These are phyloP conservation scores for Stomorhina lunata DNA, from an alignment of 2,888 invertebrate genomes.

Conservation along the genomic window DNA sequence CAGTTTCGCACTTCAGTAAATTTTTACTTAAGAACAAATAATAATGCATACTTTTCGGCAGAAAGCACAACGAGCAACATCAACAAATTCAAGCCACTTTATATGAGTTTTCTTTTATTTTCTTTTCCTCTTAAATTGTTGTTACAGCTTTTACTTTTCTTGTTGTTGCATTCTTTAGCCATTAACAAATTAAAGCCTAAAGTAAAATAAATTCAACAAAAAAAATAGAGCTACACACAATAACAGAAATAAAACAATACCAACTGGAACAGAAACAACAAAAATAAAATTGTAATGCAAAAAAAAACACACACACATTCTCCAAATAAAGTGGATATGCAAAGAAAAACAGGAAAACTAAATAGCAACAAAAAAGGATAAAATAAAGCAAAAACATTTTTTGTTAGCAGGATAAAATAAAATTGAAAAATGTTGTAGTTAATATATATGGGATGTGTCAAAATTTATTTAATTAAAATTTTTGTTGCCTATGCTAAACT, in stretches of 20 bases:
- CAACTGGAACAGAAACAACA: no score
- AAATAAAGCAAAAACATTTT: background rate
- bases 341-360: background rate
- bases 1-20: background rate
- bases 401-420: background rate
- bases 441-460: no score
- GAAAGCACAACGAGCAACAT: constrained; percentile 22
- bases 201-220: constrained; percentile 38
- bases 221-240: no score
- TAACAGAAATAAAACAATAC: constrained; percentile 1
- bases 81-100: constrained; percentile 45
- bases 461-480: no score
- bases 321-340: constrained; percentile 8
- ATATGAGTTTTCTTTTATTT: constrained; percentile 7
- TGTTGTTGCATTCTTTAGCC: constrained; percentile 34
- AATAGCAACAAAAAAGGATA: background rate
- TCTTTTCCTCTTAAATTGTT: constrained; percentile 12
- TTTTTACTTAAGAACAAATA: constrained; percentile 36
- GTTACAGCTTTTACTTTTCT: background rate
- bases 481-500: no score
- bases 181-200: constrained; percentile 64
- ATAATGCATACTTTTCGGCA: constrained; percentile 41
- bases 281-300: background rate
- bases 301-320: background rate
- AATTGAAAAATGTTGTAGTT: background rate